phyloP scores from a whole-genome alignment of 2,888 invertebrate species.

The Andrena chrysosceles region DNA sequence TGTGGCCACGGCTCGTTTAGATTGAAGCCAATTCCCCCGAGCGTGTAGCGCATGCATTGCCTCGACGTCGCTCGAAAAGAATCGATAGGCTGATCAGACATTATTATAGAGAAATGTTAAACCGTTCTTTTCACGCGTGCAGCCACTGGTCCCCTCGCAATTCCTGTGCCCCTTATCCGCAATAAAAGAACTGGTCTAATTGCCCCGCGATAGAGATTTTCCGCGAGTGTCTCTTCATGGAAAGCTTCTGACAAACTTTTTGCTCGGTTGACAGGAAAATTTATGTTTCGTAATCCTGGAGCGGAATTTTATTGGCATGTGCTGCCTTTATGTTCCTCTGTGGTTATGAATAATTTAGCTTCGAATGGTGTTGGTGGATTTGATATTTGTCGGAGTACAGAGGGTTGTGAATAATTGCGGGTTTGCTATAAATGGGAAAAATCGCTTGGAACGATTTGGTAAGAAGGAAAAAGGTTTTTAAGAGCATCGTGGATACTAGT shows the following conservation, averaged over 20 bases:
- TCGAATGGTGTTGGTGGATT: too few relatives aligned
- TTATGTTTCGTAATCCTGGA: neutral
- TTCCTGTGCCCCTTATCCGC: neutral
- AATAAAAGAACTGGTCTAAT: neutral
- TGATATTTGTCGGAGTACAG: neutral
- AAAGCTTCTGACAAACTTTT: neutral
- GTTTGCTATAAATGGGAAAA: neutral
- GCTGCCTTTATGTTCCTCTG: too few relatives aligned
- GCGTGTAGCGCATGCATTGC: constrained; percentile 54
- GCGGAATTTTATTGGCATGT: neutral
- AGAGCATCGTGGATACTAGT: constrained; percentile 18
- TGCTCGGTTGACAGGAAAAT: neutral
- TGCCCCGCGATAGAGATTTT: constrained; percentile 7
- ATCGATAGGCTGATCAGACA: constrained; percentile 66
- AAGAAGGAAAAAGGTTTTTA: constrained; percentile 31
- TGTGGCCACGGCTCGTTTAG: constrained; percentile 72
- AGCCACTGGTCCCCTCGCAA: neutral
- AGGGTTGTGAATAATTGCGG: neutral
- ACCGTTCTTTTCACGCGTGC: constrained; percentile 45
- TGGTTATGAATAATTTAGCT: too few relatives aligned
- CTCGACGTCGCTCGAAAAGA: constrained; percentile 33
- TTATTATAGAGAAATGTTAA: constrained; percentile 51
- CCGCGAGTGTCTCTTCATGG: neutral
- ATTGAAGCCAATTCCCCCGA: constrained; percentile 74
- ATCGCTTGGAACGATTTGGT: constrained; percentile 19